Evolutionary conservation across 2,888 invertebrate genomes (phyloP).

Genomic region (Caenorhabditis angaria): DNA sequence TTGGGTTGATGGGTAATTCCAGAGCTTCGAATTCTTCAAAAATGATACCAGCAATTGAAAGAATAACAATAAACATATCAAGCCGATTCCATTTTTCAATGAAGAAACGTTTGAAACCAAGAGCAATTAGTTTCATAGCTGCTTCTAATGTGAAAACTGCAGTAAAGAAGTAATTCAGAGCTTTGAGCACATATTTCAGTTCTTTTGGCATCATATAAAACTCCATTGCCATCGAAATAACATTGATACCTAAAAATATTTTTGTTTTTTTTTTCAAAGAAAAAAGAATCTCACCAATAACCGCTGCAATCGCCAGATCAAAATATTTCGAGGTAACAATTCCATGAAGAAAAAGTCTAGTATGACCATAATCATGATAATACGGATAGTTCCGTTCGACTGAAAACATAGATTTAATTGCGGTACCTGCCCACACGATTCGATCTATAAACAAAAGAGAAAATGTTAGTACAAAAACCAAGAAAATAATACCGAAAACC

Average conservation of each 20-base stretch:
- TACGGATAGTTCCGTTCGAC: slow-evolving; percentile 79
- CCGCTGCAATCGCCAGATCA: slow-evolving; percentile 96
- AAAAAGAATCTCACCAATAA: slow-evolving; percentile 82
- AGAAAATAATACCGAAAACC: background rate
- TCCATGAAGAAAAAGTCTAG: slow-evolving; percentile 90
- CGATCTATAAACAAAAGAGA: slow-evolving; percentile 39
- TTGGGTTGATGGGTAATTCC: slow-evolving; percentile 98
- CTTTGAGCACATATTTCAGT: slow-evolving; percentile 85
- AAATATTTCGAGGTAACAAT: slow-evolving; percentile 91
- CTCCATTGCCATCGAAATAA: slow-evolving; percentile 99
- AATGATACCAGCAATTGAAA: slow-evolving; percentile 96
- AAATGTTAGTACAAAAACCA: background rate
- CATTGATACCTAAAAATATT: slow-evolving; percentile 81
- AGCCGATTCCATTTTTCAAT: slow-evolving; percentile 87
- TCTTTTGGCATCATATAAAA: slow-evolving; percentile 96
- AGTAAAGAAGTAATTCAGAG: slow-evolving; percentile 99
- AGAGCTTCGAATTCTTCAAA: slow-evolving; percentile 96
- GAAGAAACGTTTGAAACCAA: slow-evolving; percentile 77
- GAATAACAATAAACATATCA: slow-evolving; percentile 94
- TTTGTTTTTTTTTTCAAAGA: too few species aligned
- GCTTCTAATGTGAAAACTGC: slow-evolving; percentile 98
- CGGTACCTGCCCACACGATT: slow-evolving; percentile 41
- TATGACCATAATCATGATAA: slow-evolving; percentile 89
- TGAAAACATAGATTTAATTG: slow-evolving; percentile 47
- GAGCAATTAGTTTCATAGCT: slow-evolving; percentile 90